Base-by-base conservation (phyloP, 2,888 invertebrate species). In the Acleris sparsana region DNA sequence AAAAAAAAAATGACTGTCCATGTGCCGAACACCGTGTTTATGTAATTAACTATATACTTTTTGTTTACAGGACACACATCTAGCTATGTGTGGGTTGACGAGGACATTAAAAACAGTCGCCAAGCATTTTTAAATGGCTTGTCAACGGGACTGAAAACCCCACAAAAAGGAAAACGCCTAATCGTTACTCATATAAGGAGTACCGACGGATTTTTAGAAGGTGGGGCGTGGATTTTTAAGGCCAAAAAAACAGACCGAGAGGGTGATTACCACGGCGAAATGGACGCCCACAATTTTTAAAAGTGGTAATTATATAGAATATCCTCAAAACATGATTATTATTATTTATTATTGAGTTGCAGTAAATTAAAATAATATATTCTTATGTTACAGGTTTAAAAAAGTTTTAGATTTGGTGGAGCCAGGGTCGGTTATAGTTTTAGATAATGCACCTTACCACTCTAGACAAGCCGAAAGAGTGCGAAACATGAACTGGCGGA, bases 221-320 rank as follows among this genome's bases (percentile, higher is more conserved):
- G 57, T 16, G 70, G 62, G 11, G 60, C 62, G 22, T 69, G 57
- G 53, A 62, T 75, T 53, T 72, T 72, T 63, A 67, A 73, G 57
- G 69, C 64, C 9, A 72, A 72, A 65, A 72, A 72, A 62, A 48
- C 18, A 33, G 3, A 33, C 33, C 33, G 33, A 13, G 49, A 62
- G 2, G 69, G 66, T 11, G 67, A 71, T 62, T 69, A 71, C 59
- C 70, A 70, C 33, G 60, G 62, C 11, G 65, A 70, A 68, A 74
- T 71, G 69, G 68, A 70, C 56, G 59, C 71, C 16, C 53, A 65
- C 44, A 66, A 70, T 57, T 74, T 70, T 53, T 69, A 73, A 68
- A 62, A 67, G 52, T 73, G 69, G 70, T 70, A 9, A 29, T 1
- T 48, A 18, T 11, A 48, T 33, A 33, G 33, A 33, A 33, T 33